Evolutionary conservation across 2,888 invertebrate species (phyloP), one percentile per base, ranked within the genome.

Genomic region (Coleophora flavipennella): DNA sequence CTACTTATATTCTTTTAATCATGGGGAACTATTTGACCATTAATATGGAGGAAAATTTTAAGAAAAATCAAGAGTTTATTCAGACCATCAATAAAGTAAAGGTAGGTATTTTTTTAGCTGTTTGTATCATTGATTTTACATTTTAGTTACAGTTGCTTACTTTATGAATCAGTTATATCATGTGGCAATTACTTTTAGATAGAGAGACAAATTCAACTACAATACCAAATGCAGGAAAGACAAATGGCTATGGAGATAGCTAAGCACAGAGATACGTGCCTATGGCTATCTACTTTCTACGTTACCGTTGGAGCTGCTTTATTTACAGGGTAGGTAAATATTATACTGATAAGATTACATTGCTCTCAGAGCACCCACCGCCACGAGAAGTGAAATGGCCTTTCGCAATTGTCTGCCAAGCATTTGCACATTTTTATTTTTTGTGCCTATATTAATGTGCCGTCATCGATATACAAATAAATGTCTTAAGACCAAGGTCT

Each of bases 171-270:
- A 14, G 29, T 13, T 6, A 28, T 8, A 10, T 13, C 13, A 12
- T 11, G 7, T 8, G 36, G 13, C 8, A 33, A 33, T 39, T 10
- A n/a, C n/a, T 50, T 60, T 39, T 41, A 90, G 93, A 87, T 92
- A 85, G 93, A 93, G 61, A 84, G 93, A 43, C 92, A 93, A 78
- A 89, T 94, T 49, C 92, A 93, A 62, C 87, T 94, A 86, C 91
- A 91, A 67, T 91, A 91, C 69, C 91, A 92, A 71, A 89, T 94
- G 80, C 87, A 92, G 59, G 91, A 93, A 64, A 80, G 92, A 44
- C 86, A 90, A 73, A 84, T 89, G 70, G 92, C 94, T 0, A 74
- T 91, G 73, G 86, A 90, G 66, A 86, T 92, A 42, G 91, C 93
- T 1, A 85, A 88, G 57, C 86, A 88, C 48, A 81, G 93, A 49